Percentiles rank a stretch among this genome's conserved stretches.
These are phyloP conservation scores for Venustaconcha ellipsiformis DNA, from an alignment of 1,140 invertebrate species.

Conservation along the genomic window DNA sequence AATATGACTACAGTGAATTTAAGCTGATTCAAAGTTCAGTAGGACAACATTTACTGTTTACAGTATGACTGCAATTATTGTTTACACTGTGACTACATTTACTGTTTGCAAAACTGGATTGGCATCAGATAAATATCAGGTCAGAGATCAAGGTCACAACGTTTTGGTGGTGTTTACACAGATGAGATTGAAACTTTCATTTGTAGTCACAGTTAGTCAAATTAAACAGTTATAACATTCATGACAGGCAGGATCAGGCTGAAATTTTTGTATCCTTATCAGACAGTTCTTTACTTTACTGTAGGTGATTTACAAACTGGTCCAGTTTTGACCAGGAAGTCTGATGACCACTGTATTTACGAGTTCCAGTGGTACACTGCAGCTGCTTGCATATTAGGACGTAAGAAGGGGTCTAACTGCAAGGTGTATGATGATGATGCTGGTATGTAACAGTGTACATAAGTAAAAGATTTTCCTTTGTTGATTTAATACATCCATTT, in stretches of 20 bases:
- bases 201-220: background rate
- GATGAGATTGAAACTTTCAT: background rate
- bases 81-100: too few species aligned
- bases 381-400: slow-evolving; percentile 62
- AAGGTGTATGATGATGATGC: slow-evolving; percentile 49
- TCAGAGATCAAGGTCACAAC: too few species aligned
- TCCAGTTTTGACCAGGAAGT: slow-evolving; percentile 53
- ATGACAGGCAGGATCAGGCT: slow-evolving; percentile 32
- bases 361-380: slow-evolving; percentile 67
- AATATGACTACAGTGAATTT: too few species aligned
- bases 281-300: slow-evolving; percentile 6
- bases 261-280: background rate
- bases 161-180: too few species aligned
- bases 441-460: too few species aligned
- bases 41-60: too few species aligned
- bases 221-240: slow-evolving; percentile 37
- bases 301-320: slow-evolving; percentile 55
- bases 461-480: too few species aligned
- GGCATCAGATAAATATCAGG: too few species aligned
- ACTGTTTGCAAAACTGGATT: too few species aligned
- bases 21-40: too few species aligned
- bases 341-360: slow-evolving; percentile 56
- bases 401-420: slow-evolving; percentile 57
- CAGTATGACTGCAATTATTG: too few species aligned
- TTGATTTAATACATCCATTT: too few species aligned